These are phyloP conservation scores for Candoia aspera DNA, from an alignment of 2,113 vertebrate genomes.

Conservation along the genomic window DNA sequence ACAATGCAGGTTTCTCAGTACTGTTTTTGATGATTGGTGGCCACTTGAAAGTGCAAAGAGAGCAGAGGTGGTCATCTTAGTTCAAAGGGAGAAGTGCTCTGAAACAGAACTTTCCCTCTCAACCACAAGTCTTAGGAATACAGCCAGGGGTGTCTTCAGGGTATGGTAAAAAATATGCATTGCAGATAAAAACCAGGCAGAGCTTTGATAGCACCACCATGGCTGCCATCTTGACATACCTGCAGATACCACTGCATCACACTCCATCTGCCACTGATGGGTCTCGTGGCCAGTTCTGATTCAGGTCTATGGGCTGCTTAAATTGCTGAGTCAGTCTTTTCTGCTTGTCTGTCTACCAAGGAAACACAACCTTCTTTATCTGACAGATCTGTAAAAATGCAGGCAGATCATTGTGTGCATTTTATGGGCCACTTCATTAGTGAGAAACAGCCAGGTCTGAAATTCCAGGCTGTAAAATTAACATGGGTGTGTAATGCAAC, in stretches of 20 bases:
- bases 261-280: background rate
- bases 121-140: too few species aligned
- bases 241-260: background rate
- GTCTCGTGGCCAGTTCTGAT: conserved; percentile 3
- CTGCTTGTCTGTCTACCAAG: conserved; percentile 20
- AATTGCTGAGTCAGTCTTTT: conserved; percentile 37
- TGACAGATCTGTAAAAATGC: conserved; percentile 61
- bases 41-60: too few species aligned
- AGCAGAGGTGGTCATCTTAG: too few species aligned
- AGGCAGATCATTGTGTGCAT: conserved; percentile 50
- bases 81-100: too few species aligned
- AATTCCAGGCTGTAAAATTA: conserved; percentile 67
- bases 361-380: conserved; percentile 37
- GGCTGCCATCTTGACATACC: background rate
- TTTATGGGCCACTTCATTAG: conserved; percentile 71
- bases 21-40: too few species aligned
- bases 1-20: too few species aligned
- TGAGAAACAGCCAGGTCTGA: conserved; percentile 66
- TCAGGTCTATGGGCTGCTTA: conserved; percentile 14
- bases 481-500: conserved; percentile 57
- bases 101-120: too few species aligned
- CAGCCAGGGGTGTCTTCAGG: too few species aligned
- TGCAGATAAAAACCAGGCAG: too few species aligned
- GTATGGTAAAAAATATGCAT: too few species aligned
- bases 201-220: too few species aligned